Evolutionary conservation across 2,797 vertebrate genomes (phyloP).

Genomic region (Chrysocyon brachyurus): DNA sequence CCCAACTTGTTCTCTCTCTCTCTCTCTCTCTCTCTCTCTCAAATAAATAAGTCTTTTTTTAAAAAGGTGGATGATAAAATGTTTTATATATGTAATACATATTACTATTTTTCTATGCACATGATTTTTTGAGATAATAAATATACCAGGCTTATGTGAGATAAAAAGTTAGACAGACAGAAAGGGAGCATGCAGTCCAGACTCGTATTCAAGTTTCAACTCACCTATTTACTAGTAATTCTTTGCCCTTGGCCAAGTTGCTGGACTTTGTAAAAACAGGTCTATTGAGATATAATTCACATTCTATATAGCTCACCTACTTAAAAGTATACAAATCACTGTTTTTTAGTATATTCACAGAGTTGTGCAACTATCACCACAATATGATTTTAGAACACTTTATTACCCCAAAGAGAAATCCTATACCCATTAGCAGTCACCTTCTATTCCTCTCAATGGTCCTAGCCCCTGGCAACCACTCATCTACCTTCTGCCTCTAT

Average conservation of each 20-base stretch:
- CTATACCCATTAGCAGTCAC: not conserved
- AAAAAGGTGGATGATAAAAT: not conserved
- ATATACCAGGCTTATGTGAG: not conserved
- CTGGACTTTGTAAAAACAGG: not conserved
- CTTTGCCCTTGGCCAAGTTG: conserved; percentile 23
- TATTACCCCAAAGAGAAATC: not conserved
- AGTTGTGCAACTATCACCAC: not conserved
- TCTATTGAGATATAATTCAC: not conserved
- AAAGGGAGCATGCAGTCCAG: not conserved
- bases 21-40: too few relatives aligned
- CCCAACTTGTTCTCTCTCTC: too few relatives aligned
- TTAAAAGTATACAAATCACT: not conserved
- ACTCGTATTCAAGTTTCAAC: not conserved
- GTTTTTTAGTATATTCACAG: not conserved
- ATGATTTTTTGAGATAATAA: not conserved
- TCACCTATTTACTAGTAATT: conserved; percentile 20
- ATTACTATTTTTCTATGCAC: not conserved
- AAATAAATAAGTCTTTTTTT: not conserved
- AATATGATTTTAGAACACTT: not conserved
- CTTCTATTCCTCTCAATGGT: not conserved
- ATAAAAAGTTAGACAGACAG: not conserved
- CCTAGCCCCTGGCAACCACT: not conserved
- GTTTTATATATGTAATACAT: not conserved
- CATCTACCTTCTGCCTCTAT: not conserved
- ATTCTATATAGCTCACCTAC: not conserved